phyloP scores from a whole-genome alignment of 2,888 invertebrate genomes.

The Coremacera marginata region DNA sequence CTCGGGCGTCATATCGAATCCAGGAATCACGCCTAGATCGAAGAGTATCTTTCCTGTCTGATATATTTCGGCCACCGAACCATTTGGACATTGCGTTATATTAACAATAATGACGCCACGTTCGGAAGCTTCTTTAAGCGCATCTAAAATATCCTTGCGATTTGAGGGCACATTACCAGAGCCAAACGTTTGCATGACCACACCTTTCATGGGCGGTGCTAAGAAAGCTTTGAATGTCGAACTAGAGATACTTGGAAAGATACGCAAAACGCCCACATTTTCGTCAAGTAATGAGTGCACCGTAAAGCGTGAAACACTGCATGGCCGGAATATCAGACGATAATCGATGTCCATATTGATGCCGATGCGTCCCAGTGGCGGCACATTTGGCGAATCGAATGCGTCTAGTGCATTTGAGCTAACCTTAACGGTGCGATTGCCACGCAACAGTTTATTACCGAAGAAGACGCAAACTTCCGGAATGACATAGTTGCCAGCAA shows the following conservation, averaged over 20 bases:
- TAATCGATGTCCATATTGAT: slow-evolving; percentile 77
- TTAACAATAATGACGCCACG: slow-evolving; percentile 90
- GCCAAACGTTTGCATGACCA: slow-evolving; percentile 93
- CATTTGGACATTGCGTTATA: slow-evolving; percentile 90
- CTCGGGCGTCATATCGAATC: slow-evolving; percentile 80
- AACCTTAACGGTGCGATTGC: slow-evolving; percentile 75
- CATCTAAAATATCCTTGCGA: slow-evolving; percentile 82
- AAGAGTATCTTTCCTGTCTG: slow-evolving; percentile 81
- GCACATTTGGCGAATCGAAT: slow-evolving; percentile 81
- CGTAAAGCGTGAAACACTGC: slow-evolving; percentile 75
- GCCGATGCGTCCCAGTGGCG: slow-evolving; percentile 85
- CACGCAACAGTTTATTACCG: slow-evolving; percentile 87
- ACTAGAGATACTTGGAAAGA: slow-evolving; percentile 92
- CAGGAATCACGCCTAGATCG: slow-evolving; percentile 63
- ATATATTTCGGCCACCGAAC: slow-evolving; percentile 84
- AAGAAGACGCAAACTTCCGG: slow-evolving; percentile 96
- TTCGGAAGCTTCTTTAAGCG: slow-evolving; percentile 77
- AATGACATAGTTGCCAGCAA: slow-evolving; percentile 89
- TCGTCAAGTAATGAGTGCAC: slow-evolving; percentile 82
- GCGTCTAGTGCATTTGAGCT: slow-evolving; percentile 66
- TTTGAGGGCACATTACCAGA: slow-evolving; percentile 92
- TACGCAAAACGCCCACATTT: slow-evolving; percentile 86
- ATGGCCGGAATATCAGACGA: slow-evolving; percentile 73
- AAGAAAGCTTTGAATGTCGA: slow-evolving; percentile 80
- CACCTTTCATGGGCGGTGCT: slow-evolving; percentile 82